These are phyloP conservation scores for Plecotus auritus DNA, from an alignment of 2,113 vertebrate genomes.

Conservation along the genomic window DNA sequence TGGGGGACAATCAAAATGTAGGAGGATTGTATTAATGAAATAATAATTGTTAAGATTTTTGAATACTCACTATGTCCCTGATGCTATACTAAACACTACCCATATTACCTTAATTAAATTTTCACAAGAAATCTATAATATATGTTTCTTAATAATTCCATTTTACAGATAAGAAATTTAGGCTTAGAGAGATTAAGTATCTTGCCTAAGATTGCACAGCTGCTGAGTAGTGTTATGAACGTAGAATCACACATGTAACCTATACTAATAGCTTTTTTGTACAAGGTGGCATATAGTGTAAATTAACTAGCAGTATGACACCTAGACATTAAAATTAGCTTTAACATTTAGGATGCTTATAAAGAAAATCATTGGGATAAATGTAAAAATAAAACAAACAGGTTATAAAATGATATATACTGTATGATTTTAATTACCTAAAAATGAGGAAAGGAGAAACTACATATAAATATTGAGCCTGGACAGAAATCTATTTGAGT, in stretches of 20 bases:
- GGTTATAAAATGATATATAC: background rate
- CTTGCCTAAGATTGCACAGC: background rate
- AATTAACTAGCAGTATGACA: background rate
- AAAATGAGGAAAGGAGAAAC: slow-evolving; percentile 5
- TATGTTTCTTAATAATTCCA: background rate
- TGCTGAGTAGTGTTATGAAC: background rate
- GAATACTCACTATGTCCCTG: background rate
- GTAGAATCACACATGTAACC: background rate
- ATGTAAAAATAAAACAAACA: background rate
- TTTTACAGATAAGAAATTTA: background rate
- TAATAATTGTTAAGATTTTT: background rate
- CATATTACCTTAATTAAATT: background rate
- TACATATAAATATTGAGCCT: background rate
- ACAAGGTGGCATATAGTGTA: background rate
- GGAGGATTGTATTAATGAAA: slow-evolving; percentile 2
- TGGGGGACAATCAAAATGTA: background rate
- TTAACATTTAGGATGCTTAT: background rate
- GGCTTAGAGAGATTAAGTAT: background rate
- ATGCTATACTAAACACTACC: background rate
- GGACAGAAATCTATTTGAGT: background rate
- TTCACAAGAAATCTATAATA: background rate
- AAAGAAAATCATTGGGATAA: slow-evolving; percentile 29
- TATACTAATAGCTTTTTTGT: background rate
- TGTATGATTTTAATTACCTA: background rate
- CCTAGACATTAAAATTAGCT: background rate